phyloP scores from a whole-genome alignment of 1,140 invertebrate species.

The Calosoma granatense region DNA sequence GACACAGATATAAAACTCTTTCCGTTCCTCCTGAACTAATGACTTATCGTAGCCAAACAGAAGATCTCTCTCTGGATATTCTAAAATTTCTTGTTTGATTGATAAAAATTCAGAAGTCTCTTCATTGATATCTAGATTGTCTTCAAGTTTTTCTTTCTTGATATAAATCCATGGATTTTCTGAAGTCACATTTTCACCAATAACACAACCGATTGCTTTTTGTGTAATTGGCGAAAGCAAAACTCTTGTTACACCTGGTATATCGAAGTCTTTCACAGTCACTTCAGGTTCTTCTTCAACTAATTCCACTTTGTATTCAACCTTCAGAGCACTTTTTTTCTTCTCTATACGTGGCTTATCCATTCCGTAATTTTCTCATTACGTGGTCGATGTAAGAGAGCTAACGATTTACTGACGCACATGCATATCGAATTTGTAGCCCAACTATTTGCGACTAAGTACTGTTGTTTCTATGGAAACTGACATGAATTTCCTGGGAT shows the following conservation, averaged over 20 bases:
- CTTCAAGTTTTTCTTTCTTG: slow-evolving; percentile 47
- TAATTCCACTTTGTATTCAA: too few species aligned
- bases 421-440: too few species aligned
- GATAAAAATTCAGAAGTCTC: slow-evolving; percentile 41
- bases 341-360: not conserved
- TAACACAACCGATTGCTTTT: slow-evolving; percentile 38
- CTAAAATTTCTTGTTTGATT: slow-evolving; percentile 39
- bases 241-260: slow-evolving; percentile 25
- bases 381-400: too few species aligned
- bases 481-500: too few species aligned
- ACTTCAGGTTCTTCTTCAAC: not conserved
- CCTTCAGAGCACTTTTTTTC: too few species aligned
- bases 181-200: slow-evolving; percentile 48
- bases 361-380: too few species aligned
- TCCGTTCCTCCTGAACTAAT: slow-evolving; percentile 41
- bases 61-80: slow-evolving; percentile 43
- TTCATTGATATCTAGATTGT: slow-evolving; percentile 41
- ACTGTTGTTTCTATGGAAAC: too few species aligned
- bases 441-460: too few species aligned
- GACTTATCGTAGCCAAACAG: slow-evolving; percentile 55
- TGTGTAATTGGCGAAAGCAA: slow-evolving; percentile 35
- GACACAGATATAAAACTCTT: slow-evolving; percentile 60
- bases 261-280: slow-evolving; percentile 16
- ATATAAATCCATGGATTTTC: slow-evolving; percentile 64
- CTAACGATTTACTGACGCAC: too few species aligned